A percentile compares a stretch with the other conserved stretches of the same genome.
Evolutionary conservation across 1,140 invertebrate species (phyloP).

Genomic region (Anadara kagoshimensis): DNA sequence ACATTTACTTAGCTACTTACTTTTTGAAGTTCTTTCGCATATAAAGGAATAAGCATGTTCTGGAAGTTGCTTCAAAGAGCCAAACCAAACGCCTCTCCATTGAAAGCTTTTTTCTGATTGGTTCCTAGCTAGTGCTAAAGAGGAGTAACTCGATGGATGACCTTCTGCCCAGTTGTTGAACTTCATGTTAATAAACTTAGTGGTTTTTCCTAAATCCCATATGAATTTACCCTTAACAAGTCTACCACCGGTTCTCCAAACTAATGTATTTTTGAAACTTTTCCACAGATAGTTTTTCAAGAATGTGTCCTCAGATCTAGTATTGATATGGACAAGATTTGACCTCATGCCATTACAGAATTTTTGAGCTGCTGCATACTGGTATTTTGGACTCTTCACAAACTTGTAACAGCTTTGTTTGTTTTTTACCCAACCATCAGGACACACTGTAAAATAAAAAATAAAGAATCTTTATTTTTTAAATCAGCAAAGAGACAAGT

Average conservation of each 20-base stretch:
- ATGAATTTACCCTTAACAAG: slow-evolving; percentile 52
- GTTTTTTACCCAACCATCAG: slow-evolving; percentile 53
- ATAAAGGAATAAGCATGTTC: slow-evolving; percentile 56
- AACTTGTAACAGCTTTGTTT: slow-evolving; percentile 62
- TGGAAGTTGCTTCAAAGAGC: slow-evolving; percentile 51
- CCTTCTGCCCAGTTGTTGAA: slow-evolving; percentile 52
- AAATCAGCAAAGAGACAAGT: no score
- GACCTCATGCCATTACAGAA: slow-evolving; percentile 51
- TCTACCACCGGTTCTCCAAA: slow-evolving; percentile 61
- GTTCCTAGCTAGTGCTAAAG: slow-evolving; percentile 42
- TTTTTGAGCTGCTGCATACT: slow-evolving; percentile 56
- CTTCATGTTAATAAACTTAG: slow-evolving; percentile 31
- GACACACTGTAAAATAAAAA: slow-evolving; percentile 50
- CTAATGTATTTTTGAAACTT: slow-evolving; percentile 43
- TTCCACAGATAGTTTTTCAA: slow-evolving; percentile 49
- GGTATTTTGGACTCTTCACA: slow-evolving; percentile 35
- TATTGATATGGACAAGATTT: slow-evolving; percentile 57
- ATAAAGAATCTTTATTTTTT: background rate
- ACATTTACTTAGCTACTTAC: slow-evolving; percentile 40
- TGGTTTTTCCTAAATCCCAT: slow-evolving; percentile 47
- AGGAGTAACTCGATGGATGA: slow-evolving; percentile 44
- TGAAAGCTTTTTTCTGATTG: slow-evolving; percentile 35
- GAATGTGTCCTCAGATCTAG: slow-evolving; percentile 54
- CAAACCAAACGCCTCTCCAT: slow-evolving; percentile 59
- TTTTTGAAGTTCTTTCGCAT: slow-evolving; percentile 59